Conservation (phyloP, 2,888 invertebrate species). For the Cosmia pyralina region DNA sequence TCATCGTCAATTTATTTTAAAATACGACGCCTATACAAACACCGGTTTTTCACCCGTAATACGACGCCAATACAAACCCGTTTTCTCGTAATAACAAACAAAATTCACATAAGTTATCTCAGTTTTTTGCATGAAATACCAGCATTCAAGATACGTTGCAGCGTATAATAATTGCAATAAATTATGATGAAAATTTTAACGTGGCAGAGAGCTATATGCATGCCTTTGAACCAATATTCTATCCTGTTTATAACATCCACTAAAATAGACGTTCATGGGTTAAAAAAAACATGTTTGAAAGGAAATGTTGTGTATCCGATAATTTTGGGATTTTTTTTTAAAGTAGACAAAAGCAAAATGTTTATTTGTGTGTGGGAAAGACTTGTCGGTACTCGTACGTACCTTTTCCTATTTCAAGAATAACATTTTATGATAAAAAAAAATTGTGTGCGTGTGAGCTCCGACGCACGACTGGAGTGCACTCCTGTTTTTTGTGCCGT, state of each 20-base stretch:
- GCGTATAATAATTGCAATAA: slow-evolving; percentile 39
- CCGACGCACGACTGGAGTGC: too few species aligned
- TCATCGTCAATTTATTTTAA: slow-evolving; percentile 12
- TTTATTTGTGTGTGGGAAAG: not conserved
- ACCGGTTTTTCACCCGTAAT: slow-evolving; percentile 3
- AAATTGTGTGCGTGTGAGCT: too few species aligned
- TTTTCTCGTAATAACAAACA: slow-evolving; percentile 33
- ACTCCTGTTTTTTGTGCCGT: too few species aligned
- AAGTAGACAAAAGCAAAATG: not conserved
- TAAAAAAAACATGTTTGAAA: slow-evolving; percentile 19
- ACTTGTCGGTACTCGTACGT: not conserved
- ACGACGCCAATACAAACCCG: slow-evolving; percentile 4
- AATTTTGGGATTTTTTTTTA: too few species aligned
- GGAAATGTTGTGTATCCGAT: not conserved
- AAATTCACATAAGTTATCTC: slow-evolving; percentile 13
- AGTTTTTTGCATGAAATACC: slow-evolving; percentile 20
- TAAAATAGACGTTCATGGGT: slow-evolving; percentile 20
- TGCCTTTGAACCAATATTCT: slow-evolving; percentile 28
- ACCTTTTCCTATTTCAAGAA: not conserved
- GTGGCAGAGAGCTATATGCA: slow-evolving; percentile 3
- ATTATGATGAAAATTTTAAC: slow-evolving; percentile 22
- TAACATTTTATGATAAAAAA: too few species aligned
- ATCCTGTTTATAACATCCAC: slow-evolving; percentile 1
- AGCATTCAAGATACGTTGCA: slow-evolving; percentile 25
- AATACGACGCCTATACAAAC: slow-evolving; percentile 14